Evolutionary conservation across 2,113 vertebrate genomes (phyloP), one percentile per base, ranked within the genome.

Genomic region (Osmerus eperlanus): DNA sequence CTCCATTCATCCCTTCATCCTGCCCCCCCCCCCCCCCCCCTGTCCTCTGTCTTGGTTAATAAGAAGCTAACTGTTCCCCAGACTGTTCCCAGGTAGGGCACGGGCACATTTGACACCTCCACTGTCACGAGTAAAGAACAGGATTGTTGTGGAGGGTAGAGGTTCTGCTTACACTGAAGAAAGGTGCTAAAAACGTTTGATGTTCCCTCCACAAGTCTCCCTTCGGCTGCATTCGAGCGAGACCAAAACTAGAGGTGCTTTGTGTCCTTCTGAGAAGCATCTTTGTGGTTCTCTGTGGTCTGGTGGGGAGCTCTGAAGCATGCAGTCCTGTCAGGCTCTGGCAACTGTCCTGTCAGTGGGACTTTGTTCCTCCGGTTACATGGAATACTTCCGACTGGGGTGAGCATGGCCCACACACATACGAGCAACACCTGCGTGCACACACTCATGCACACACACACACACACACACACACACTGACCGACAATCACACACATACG

Each of bases 21-120:
- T 54, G 55, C 14, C 64, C 64, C 11, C n/a, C 68, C 76, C 21
- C 32, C 67, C 68, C 47, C n/a, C n/a, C n/a, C 75, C 71, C 56
- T 51, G 36, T 15, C 23, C 72, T 66, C 67, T 29, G 72, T 84
- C 84, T 80, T 68, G 28, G 71, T 82, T 88, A 79, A 89, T 89
- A 87, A 89, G 81, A 89, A 85, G 66, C 41, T 79, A 36, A 88
- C 84, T 91, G 88, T 90, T 90, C 82, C 64, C 73, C 36, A 36
- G 70, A 70, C 80, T 79, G 23, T 81, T 83, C 81, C 84, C 81
- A 88, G 83, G 81, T 88, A 75, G 66, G 32, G 19, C 51, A 0
- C 36, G 65, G 73, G 81, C 76, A 79, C 61, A 74, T 78, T 85
- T 87, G 76, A 85, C 85, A 85, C 78, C 70, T 88, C 67, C 3